phyloP scores from a whole-genome alignment of 2,797 vertebrate genomes.

The Falco biarmicus region DNA sequence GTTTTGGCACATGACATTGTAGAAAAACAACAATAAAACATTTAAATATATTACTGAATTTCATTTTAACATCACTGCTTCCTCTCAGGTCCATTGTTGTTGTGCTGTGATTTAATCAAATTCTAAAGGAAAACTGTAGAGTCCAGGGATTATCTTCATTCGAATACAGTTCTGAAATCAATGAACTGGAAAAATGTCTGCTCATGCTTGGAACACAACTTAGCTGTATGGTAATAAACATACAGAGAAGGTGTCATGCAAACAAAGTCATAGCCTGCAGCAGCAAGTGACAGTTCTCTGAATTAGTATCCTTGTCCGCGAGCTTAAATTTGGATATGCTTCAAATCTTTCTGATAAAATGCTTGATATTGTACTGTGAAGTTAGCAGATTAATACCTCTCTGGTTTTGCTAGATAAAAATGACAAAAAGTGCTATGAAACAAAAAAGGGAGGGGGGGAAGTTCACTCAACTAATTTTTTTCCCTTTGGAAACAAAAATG shows the following conservation, averaged over 20 bases:
- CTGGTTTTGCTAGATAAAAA: slow-evolving; percentile 16
- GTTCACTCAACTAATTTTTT: not conserved
- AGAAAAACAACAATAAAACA: not conserved
- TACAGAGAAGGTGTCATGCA: slow-evolving; percentile 66
- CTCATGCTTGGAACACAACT: slow-evolving; percentile 50
- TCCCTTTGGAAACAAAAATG: slow-evolving; percentile 15
- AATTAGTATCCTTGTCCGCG: slow-evolving; percentile 42
- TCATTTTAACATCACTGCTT: slow-evolving; percentile 57
- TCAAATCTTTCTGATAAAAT: slow-evolving; percentile 60
- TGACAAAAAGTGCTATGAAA: not conserved
- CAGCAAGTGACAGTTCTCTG: slow-evolving; percentile 21
- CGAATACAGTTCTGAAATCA: slow-evolving; percentile 63
- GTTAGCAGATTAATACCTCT: slow-evolving; percentile 10
- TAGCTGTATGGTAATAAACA: slow-evolving; percentile 76
- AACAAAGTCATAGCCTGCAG: slow-evolving; percentile 65
- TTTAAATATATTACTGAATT: slow-evolving; percentile 64
- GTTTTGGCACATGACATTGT: not conserved
- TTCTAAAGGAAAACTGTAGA: slow-evolving; percentile 68
- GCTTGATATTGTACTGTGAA: not conserved
- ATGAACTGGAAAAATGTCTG: slow-evolving; percentile 72
- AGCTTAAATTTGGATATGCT: slow-evolving; percentile 55
- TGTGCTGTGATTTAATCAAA: slow-evolving; percentile 68
- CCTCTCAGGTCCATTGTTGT: slow-evolving; percentile 69
- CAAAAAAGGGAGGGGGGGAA: not conserved
- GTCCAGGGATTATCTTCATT: slow-evolving; percentile 77